Conservation (phyloP, 2,888 invertebrate genomes). For the Empis stercorea region DNA sequence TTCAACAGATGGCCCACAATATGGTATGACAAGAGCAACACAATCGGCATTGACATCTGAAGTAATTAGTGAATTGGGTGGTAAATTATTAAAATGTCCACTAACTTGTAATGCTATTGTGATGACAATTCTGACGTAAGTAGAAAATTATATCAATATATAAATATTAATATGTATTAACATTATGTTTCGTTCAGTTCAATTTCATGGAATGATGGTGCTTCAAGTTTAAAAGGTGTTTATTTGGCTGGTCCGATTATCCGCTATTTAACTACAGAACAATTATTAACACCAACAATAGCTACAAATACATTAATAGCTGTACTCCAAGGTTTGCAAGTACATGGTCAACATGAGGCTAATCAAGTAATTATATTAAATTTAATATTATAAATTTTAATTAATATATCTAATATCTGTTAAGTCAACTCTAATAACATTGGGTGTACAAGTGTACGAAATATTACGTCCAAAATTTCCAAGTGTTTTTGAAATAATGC, state of each 20-base stretch:
- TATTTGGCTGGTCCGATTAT: slow-evolving; percentile 58
- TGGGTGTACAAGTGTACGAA: slow-evolving; percentile 80
- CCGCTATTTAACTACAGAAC: slow-evolving; percentile 49
- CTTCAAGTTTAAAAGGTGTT: slow-evolving; percentile 67
- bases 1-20: slow-evolving; percentile 55
- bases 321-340: slow-evolving; percentile 64
- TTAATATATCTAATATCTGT: not conserved
- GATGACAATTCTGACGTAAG: slow-evolving; percentile 45
- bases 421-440: slow-evolving; percentile 47
- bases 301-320: slow-evolving; percentile 63
- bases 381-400: not conserved
- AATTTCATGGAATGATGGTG: slow-evolving; percentile 78
- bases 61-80: slow-evolving; percentile 70
- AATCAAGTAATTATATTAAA: slow-evolving; percentile 48
- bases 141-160: not conserved
- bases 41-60: slow-evolving; percentile 47
- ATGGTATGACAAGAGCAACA: slow-evolving; percentile 35
- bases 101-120: slow-evolving; percentile 51
- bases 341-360: slow-evolving; percentile 83
- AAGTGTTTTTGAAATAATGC: slow-evolving; percentile 48
- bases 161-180: not conserved
- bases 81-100: slow-evolving; percentile 52
- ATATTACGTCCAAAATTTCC: slow-evolving; percentile 64
- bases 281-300: slow-evolving; percentile 49
- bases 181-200: slow-evolving; percentile 38